Percentiles rank a stretch among this genome's conserved stretches.
phyloP scores from a whole-genome alignment of 2,888 invertebrate species.

The Polymixis flavicincta region DNA sequence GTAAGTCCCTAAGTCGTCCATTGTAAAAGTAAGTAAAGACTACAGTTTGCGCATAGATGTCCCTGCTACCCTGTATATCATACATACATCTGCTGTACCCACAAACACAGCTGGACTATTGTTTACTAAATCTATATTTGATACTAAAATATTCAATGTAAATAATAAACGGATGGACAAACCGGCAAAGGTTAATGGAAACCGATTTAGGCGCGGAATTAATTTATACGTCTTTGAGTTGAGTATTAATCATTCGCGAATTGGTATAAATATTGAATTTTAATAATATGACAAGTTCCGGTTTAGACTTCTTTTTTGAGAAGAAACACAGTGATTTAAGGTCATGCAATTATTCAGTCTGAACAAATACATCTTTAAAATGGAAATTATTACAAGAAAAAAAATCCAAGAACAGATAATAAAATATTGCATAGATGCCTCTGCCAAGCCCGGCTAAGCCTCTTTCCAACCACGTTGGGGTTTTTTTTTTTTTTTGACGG shows the following conservation, averaged over 20 bases:
- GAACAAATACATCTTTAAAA: neutral
- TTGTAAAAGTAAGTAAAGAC: too few relatives aligned
- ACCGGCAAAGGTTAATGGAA: slow-evolving; percentile 44
- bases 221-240: slow-evolving; percentile 31
- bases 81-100: slow-evolving; percentile 32
- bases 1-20: too few relatives aligned
- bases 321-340: slow-evolving; percentile 3
- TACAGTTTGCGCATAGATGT: too few relatives aligned
- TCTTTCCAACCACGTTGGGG: neutral
- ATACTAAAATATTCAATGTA: slow-evolving; percentile 44
- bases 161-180: slow-evolving; percentile 35
- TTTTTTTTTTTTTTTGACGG: too few relatives aligned
- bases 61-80: slow-evolving; percentile 14
- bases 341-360: neutral
- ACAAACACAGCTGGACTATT: slow-evolving; percentile 58
- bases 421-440: neutral
- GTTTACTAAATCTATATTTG: slow-evolving; percentile 61
- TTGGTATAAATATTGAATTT: slow-evolving; percentile 36
- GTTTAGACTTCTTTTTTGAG: too few relatives aligned
- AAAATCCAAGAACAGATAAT: neutral
- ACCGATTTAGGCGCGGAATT: slow-evolving; percentile 15
- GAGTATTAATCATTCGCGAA: slow-evolving; percentile 29
- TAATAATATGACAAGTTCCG: neutral
- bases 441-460: neutral
- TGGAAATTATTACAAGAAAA: neutral